phyloP scores from a whole-genome alignment of 2,888 invertebrate species.

The Sesia bembeciformis region DNA sequence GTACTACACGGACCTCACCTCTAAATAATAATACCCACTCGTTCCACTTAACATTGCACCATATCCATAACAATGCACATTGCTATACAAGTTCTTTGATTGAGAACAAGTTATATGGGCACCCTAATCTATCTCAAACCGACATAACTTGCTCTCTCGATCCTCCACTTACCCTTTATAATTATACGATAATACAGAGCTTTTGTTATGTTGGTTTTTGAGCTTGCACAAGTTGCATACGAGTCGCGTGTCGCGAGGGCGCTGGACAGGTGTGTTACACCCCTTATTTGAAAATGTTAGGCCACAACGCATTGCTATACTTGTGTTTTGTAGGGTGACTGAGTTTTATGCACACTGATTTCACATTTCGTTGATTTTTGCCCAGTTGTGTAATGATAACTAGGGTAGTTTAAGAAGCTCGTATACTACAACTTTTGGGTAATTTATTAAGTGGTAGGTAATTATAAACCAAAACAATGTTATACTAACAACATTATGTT shows the following conservation, averaged over 20 bases:
- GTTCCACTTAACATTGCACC: constrained; percentile 33
- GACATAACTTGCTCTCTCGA: constrained; percentile 22
- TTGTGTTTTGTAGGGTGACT: constrained; percentile 36
- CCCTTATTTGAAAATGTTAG: constrained; percentile 63
- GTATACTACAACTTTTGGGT: too few species aligned
- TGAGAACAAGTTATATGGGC: constrained; percentile 36
- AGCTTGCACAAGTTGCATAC: constrained; percentile 41
- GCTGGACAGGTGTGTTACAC: constrained; percentile 65
- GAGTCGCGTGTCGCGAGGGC: constrained; percentile 67
- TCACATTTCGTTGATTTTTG: background rate
- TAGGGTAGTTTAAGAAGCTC: too few species aligned
- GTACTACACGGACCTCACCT: constrained; percentile 4
- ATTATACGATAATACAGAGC: constrained; percentile 15
- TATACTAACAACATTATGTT: too few species aligned
- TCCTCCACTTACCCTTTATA: background rate
- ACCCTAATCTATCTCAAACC: constrained; percentile 32
- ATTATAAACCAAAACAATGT: too few species aligned
- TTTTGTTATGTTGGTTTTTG: constrained; percentile 29
- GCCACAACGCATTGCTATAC: constrained; percentile 57
- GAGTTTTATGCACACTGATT: background rate
- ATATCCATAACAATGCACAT: constrained; percentile 59
- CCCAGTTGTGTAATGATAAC: background rate
- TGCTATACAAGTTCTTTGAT: constrained; percentile 50
- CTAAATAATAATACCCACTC: constrained; percentile 38
- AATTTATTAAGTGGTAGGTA: too few species aligned